Percentiles rank a stretch among this genome's conserved stretches.
Evolutionary conservation across 2,888 invertebrate genomes (phyloP).

Genomic region (Cephus sareptanus): DNA sequence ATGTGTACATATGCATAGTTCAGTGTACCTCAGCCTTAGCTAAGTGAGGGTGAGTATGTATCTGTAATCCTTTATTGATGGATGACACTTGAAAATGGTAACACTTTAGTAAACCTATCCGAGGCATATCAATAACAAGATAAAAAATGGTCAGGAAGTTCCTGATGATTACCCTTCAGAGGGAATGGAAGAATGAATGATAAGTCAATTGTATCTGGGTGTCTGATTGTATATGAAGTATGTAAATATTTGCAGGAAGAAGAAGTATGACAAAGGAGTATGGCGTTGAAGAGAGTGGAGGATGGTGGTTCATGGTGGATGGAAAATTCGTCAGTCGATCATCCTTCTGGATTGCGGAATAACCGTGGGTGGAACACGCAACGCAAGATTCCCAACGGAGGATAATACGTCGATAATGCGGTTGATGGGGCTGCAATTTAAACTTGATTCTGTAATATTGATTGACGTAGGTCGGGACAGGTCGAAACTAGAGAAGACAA

Average conservation of each 20-base stretch:
- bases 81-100: slow-evolving; percentile 33
- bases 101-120: slow-evolving; percentile 24
- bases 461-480: not conserved
- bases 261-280: not conserved
- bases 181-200: not conserved
- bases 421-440: not conserved
- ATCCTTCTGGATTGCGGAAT: not conserved
- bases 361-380: not conserved
- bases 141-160: not conserved
- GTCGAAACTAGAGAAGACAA: not conserved
- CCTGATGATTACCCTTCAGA: not conserved
- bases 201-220: not conserved
- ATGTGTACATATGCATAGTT: not conserved
- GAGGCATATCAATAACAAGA: slow-evolving; percentile 14
- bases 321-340: not conserved
- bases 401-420: not conserved
- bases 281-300: not conserved
- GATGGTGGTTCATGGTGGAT: not conserved
- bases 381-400: not conserved
- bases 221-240: not conserved
- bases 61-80: slow-evolving; percentile 33
- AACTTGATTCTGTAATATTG: not conserved
- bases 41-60: not conserved
- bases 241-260: not conserved
- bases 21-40: not conserved